Conservation (phyloP, 2,113 vertebrate genomes). For the Rhodinocichla rosea region DNA sequence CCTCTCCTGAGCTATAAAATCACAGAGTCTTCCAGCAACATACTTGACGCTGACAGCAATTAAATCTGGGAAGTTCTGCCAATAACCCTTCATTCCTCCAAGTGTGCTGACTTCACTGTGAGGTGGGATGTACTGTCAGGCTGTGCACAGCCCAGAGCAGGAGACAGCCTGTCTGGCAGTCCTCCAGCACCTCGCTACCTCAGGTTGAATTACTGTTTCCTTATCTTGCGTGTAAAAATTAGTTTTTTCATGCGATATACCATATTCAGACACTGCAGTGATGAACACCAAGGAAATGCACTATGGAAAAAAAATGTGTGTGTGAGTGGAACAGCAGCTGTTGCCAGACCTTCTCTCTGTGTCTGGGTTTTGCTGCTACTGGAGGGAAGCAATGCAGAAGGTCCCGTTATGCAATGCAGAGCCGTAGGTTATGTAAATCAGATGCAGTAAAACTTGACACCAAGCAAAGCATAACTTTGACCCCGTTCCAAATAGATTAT, state of each 20-base stretch:
- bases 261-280: neutral
- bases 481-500: neutral
- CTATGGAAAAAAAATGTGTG: fast-evolving
- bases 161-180: neutral
- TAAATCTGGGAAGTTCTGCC: neutral
- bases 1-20: neutral
- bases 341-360: neutral
- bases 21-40: neutral
- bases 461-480: neutral
- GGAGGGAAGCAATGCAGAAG: neutral
- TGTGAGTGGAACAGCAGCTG: neutral
- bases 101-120: neutral
- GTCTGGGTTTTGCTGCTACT: neutral
- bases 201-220: neutral
- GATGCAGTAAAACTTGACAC: neutral
- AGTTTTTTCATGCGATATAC: neutral
- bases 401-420: neutral
- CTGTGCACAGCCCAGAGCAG: neutral
- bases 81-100: neutral
- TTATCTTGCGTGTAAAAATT: neutral
- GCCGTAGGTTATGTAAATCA: neutral
- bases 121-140: neutral
- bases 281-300: neutral
- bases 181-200: fast-evolving
- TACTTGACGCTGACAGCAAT: neutral